Percentiles rank a stretch among this genome's conserved stretches.
These are phyloP conservation scores for Malurus melanocephalus DNA, from an alignment of 2,113 vertebrate genomes.

Conservation along the genomic window DNA sequence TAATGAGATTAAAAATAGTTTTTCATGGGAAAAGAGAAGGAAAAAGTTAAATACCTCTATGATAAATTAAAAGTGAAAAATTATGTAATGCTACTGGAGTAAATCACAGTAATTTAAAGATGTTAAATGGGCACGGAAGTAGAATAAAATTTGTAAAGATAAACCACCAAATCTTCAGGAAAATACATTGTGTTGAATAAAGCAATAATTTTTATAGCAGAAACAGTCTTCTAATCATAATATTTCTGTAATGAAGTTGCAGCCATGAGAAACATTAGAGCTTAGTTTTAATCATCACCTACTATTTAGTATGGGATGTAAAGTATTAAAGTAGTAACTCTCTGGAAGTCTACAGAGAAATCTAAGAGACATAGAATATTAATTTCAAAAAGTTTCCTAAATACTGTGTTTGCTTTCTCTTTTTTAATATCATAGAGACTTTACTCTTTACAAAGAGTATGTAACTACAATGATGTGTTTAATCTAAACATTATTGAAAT, in stretches of 20 bases:
- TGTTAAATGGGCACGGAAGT: neutral
- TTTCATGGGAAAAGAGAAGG: neutral
- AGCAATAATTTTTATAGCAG: neutral
- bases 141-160: neutral
- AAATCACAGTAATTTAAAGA: neutral
- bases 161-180: neutral
- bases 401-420: neutral
- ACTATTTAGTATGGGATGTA: neutral
- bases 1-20: neutral
- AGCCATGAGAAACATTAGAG: neutral
- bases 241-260: neutral
- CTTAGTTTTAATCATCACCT: neutral
- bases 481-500: neutral
- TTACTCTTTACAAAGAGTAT: neutral
- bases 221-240: neutral
- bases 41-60: neutral
- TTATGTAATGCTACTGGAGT: neutral
- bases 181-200: neutral
- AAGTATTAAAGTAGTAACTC: slow-evolving; percentile 11
- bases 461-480: neutral
- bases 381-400: neutral
- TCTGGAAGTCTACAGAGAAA: neutral
- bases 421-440: neutral
- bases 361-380: neutral
- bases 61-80: neutral